Evolutionary conservation across 2,113 vertebrate genomes (phyloP), one percentile per base, ranked within the genome.

Genomic region (Actinemys pallida): DNA sequence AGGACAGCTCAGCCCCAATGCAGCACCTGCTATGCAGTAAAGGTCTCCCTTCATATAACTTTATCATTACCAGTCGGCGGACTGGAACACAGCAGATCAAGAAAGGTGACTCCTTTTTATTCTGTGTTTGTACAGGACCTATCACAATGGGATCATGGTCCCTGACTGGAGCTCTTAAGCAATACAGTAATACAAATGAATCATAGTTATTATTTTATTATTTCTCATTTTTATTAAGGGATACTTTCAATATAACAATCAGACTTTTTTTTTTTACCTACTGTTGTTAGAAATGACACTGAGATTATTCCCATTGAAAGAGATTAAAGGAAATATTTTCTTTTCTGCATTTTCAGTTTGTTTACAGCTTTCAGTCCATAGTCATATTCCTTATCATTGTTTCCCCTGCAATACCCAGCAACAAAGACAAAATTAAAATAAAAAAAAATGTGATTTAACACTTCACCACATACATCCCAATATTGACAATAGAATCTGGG

Each of bases 301-400:
- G 0, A 47, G 3, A 10, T 10, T 52, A 1, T 4, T 53, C 8
- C 56, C 22, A 22, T 4, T 31, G 25, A 76, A 10, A 17, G 81
- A 19, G n/a, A 72, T 72, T 10, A 72, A 78, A 78, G 24, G 47
- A 59, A 78, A 10, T 50, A 57, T 59, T 62, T 85, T 45, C 1
- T 25, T 10, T 65, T 75, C 45, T 50, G 10, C 13, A 35, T 13
- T 92, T 88, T 25, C 52, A 57, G 17, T 9, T 47, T 29, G 11
- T 31, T 56, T 35, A 52, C 24, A 84, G 19, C 57, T 8, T 9
- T 86, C 54, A 35, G 2, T 2, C 39, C 50, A 19, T 2, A 83
- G 2, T 19, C 39, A 31, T 12, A 4, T 87, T 52, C 52, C 72
- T 80, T 16, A 83, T 25, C 62, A 2, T 42, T 0, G 0, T 6